Evolutionary conservation across 2,888 invertebrate species (phyloP).

Genomic region (Therioaphis trifolii): DNA sequence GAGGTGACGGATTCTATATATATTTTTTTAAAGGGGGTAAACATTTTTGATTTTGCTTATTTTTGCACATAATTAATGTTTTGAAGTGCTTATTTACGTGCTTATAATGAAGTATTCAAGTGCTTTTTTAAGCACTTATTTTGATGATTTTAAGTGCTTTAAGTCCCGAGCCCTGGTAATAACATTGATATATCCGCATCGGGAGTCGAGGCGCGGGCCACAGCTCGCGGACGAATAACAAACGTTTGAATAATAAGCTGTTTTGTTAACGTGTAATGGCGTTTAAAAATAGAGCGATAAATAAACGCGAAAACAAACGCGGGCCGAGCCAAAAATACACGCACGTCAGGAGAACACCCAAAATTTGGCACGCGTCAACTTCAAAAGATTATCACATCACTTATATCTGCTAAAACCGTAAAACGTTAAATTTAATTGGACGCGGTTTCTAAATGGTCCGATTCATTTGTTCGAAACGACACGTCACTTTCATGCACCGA

Average conservation of each 20-base stretch:
- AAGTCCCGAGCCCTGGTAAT: too few relatives aligned
- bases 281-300: conserved; percentile 43
- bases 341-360: neutral
- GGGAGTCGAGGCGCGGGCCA: conserved; percentile 17
- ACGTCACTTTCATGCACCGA: conserved; percentile 33
- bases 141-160: too few relatives aligned
- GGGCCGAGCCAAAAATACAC: conserved; percentile 15
- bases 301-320: neutral
- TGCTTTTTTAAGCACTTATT: too few relatives aligned
- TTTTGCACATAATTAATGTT: too few relatives aligned
- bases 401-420: neutral
- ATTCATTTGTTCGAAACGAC: conserved; percentile 33
- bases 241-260: conserved; percentile 7
- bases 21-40: too few relatives aligned
- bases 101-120: too few relatives aligned
- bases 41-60: too few relatives aligned
- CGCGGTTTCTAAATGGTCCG: neutral
- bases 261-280: neutral
- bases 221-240: conserved; percentile 38
- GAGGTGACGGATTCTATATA: too few relatives aligned
- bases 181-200: too few relatives aligned
- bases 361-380: conserved; percentile 39
- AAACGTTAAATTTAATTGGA: conserved; percentile 44
- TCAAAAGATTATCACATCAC: conserved; percentile 51
- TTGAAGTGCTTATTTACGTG: too few relatives aligned